Evolutionary conservation across 2,888 invertebrate genomes (phyloP).

Genomic region (Phaonia tiefii): DNA sequence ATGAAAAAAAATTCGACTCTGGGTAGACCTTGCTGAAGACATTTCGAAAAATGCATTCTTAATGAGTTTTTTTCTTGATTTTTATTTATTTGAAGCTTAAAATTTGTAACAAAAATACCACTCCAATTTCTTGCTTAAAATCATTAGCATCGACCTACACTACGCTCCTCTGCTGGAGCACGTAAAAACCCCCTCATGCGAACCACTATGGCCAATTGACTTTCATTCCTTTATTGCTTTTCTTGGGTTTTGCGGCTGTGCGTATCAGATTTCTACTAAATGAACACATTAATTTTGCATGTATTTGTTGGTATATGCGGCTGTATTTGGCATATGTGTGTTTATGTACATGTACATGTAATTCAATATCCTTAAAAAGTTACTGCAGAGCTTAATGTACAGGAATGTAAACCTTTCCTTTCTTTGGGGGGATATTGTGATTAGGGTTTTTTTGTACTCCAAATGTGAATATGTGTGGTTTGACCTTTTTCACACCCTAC

Average conservation of each 20-base stretch:
- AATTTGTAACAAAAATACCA: too few species aligned
- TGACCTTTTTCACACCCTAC: constrained; percentile 34
- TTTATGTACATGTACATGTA: neutral
- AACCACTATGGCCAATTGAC: constrained; percentile 26
- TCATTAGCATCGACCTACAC: too few species aligned
- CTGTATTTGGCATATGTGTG: neutral
- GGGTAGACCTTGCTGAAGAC: too few species aligned
- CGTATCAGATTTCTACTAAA: constrained; percentile 40
- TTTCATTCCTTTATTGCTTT: constrained; percentile 20
- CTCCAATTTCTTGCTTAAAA: too few species aligned
- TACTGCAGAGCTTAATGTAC: constrained; percentile 43
- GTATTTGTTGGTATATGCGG: neutral
- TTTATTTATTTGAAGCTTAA: too few species aligned
- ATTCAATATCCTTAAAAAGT: constrained; percentile 55
- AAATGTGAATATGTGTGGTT: constrained; percentile 13
- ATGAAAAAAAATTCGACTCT: too few species aligned
- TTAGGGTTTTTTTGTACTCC: constrained; percentile 16
- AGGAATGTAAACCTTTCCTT: constrained; percentile 44
- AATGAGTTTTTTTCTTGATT: too few species aligned
- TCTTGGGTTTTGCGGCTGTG: constrained; percentile 18
- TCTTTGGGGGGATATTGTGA: neutral
- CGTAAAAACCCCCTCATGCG: too few species aligned
- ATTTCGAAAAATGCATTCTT: too few species aligned
- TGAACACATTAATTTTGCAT: constrained; percentile 17
- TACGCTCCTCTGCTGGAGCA: too few species aligned